These are phyloP conservation scores for Teinopalpus imperialis DNA, from an alignment of 2,888 invertebrate species.

Conservation along the genomic window DNA sequence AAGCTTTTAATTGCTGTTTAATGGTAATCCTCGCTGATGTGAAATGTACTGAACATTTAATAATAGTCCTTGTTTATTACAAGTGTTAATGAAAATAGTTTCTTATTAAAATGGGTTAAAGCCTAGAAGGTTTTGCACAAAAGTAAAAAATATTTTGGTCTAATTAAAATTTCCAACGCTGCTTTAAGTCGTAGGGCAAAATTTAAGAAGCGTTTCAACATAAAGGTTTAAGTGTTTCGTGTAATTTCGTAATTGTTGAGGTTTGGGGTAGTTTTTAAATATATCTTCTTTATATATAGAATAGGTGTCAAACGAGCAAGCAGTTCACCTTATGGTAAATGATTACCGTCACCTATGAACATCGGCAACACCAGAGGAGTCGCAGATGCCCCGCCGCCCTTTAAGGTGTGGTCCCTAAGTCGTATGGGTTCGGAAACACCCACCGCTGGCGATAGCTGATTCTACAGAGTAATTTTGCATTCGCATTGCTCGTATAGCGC, in stretches of 20 bases:
- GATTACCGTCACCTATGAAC: no score
- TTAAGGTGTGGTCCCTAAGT: not conserved
- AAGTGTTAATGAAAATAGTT: constrained; percentile 23
- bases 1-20: constrained; percentile 17
- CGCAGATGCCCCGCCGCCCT: no score
- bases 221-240: not conserved
- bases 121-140: not conserved
- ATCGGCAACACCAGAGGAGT: no score
- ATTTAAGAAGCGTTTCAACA: constrained; percentile 1
- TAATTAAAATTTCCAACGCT: constrained; percentile 9
- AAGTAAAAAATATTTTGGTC: constrained; percentile 4
- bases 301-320: no score
- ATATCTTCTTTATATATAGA: no score
- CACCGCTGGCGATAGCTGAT: no score
- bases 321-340: no score
- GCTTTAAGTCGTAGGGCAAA: not conserved
- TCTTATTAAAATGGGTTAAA: constrained; percentile 7
- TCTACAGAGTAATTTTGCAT: no score
- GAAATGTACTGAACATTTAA: constrained; percentile 11
- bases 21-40: constrained; percentile 7
- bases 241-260: not conserved
- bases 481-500: no score
- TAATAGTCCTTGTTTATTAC: not conserved
- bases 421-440: no score
- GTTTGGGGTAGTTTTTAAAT: no score